Percentiles rank a stretch among this genome's conserved stretches.
Evolutionary conservation across 2,797 vertebrate species (phyloP).

Genomic region (Lithobates pipiens): DNA sequence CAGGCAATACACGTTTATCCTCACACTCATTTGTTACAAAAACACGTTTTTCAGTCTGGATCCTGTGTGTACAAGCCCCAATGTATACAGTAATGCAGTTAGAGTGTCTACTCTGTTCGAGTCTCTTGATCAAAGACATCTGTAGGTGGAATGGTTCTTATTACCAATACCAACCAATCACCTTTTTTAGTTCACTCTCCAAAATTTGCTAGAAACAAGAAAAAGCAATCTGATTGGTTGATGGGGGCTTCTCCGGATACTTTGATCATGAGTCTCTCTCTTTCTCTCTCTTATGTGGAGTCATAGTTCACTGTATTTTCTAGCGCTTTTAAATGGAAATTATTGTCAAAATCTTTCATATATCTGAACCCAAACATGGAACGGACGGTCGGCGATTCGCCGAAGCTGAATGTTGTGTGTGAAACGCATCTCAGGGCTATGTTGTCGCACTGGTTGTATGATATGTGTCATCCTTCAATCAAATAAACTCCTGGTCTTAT

Average conservation of each 20-base stretch:
- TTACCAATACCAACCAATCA: too few relatives aligned
- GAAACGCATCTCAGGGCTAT: conserved; percentile 73
- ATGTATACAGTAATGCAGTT: conserved; percentile 64
- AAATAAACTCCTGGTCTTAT: conserved; percentile 59
- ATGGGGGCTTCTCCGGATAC: neutral
- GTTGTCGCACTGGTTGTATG: conserved; percentile 66
- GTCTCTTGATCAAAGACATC: neutral
- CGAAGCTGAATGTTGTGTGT: conserved; percentile 56
- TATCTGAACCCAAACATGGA: conserved; percentile 67
- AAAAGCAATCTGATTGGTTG: neutral
- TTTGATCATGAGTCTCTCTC: neutral
- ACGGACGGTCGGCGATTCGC: conserved; percentile 65
- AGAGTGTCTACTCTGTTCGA: conserved; percentile 65
- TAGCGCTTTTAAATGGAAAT: conserved; percentile 74
- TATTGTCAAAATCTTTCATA: conserved; percentile 65
- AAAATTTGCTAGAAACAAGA: neutral
- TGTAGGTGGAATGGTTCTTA: neutral
- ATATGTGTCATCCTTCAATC: conserved; percentile 63
- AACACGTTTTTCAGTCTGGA: neutral
- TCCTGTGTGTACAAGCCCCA: neutral
- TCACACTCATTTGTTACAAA: too few relatives aligned
- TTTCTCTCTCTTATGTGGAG: conserved; percentile 32
- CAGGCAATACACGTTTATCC: too few relatives aligned
- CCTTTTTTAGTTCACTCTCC: too few relatives aligned
- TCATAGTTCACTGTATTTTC: conserved; percentile 70